phyloP scores from a whole-genome alignment of 2,888 invertebrate genomes.

The Cheilosia scutellata region DNA sequence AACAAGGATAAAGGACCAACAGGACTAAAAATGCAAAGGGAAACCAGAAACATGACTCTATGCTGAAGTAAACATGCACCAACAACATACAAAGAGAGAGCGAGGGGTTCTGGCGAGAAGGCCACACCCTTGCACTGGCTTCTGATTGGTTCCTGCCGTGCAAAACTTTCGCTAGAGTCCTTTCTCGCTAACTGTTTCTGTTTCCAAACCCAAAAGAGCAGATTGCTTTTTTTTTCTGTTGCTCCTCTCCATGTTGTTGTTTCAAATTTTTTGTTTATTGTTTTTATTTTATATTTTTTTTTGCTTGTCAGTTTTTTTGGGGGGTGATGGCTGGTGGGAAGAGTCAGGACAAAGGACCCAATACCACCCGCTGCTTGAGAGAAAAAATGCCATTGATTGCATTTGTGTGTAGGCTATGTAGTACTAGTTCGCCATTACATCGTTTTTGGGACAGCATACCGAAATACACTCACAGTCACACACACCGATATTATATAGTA shows the following conservation, averaged over 20 bases:
- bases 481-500: background rate
- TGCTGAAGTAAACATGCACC: conserved; percentile 71
- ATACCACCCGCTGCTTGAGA: conserved; percentile 22
- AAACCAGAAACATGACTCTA: conserved; percentile 71
- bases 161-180: conserved; percentile 70
- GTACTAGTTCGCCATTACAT: conserved; percentile 55
- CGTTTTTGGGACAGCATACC: conserved; percentile 65
- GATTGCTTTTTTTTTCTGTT: conserved; percentile 42
- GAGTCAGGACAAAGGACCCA: conserved; percentile 27
- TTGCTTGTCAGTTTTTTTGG: conserved; percentile 23
- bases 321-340: conserved; percentile 19
- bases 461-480: conserved; percentile 14
- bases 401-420: conserved; percentile 72
- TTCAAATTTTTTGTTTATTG: conserved; percentile 71
- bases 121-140: conserved; percentile 77
- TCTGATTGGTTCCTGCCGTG: conserved; percentile 76
- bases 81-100: conserved; percentile 33
- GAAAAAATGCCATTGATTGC: conserved; percentile 60
- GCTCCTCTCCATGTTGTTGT: conserved; percentile 62
- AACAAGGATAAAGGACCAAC: conserved; percentile 47
- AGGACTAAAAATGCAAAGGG: conserved; percentile 32
- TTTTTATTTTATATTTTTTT: conserved; percentile 44
- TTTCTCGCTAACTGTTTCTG: conserved; percentile 57
- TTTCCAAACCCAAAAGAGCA: conserved; percentile 42
- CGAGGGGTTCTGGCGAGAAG: conserved; percentile 72